These are phyloP conservation scores for Chelonoidis abingdonii DNA, from an alignment of 2,113 vertebrate species.

Conservation along the genomic window DNA sequence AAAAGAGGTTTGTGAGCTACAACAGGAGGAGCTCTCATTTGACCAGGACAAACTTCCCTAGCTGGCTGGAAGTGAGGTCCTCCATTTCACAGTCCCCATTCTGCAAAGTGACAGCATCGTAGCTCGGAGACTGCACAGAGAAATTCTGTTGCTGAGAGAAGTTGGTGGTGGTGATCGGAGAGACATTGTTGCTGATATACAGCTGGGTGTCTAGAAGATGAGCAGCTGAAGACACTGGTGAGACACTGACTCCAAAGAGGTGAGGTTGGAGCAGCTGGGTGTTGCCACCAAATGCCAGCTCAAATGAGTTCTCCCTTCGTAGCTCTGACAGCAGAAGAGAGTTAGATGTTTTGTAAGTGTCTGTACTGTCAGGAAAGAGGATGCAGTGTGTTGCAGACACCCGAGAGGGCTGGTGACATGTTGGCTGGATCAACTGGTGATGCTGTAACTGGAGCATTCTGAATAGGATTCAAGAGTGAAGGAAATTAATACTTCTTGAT, in stretches of 20 bases:
- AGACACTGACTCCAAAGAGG: conserved; percentile 78
- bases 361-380: conserved; percentile 59
- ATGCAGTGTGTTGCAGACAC: conserved; percentile 7
- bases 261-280: conserved; percentile 74
- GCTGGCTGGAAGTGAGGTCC: conserved; percentile 74
- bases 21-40: conserved; percentile 78
- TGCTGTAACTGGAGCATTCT: conserved; percentile 96
- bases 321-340: conserved; percentile 74
- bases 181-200: conserved; percentile 82
- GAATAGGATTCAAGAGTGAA: conserved; percentile 34
- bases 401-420: conserved; percentile 73
- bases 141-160: conserved; percentile 71
- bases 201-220: conserved; percentile 89
- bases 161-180: not conserved
- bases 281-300: conserved; percentile 75
- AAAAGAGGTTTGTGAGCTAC: not conserved
- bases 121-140: conserved; percentile 49
- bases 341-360: conserved; percentile 72
- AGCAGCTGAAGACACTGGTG: conserved; percentile 87
- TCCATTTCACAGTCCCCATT: conserved; percentile 85
- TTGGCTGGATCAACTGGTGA: conserved; percentile 78
- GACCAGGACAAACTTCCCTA: conserved; percentile 91
- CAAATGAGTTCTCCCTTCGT: conserved; percentile 77
- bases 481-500: not conserved
- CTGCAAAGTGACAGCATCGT: conserved; percentile 63